These are phyloP conservation scores for Gastrophysa polygoni DNA, from an alignment of 2,888 invertebrate species.

Conservation along the genomic window DNA sequence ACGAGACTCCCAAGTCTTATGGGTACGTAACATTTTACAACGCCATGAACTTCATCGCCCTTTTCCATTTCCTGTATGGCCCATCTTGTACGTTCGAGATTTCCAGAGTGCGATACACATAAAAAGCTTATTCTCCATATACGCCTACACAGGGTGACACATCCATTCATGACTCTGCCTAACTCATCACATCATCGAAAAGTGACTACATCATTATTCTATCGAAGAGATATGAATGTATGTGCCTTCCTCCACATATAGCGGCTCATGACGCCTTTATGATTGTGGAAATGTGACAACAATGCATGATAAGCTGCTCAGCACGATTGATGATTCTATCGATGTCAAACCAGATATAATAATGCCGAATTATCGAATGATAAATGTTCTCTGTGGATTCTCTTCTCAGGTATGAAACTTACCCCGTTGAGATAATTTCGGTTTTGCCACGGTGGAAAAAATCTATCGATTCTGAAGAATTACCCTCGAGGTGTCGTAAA, in stretches of 20 bases:
- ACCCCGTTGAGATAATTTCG: not conserved
- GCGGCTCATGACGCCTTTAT: not conserved
- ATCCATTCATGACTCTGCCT: not conserved
- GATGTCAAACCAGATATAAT: too few species aligned
- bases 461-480: not conserved
- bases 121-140: slow-evolving; percentile 28
- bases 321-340: slow-evolving; percentile 9
- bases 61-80: not conserved
- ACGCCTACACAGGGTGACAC: slow-evolving; percentile 13
- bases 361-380: too few species aligned
- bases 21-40: not conserved
- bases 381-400: too few species aligned
- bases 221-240: too few species aligned
- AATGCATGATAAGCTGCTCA: slow-evolving; percentile 15
- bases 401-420: too few species aligned
- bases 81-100: slow-evolving; percentile 13
- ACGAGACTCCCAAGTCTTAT: too few species aligned
- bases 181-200: not conserved
- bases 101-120: slow-evolving; percentile 27
- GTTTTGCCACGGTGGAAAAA: slow-evolving; percentile 14
- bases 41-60: not conserved
- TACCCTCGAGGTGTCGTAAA: too few species aligned
- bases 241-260: not conserved
- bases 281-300: slow-evolving; percentile 6
- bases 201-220: too few species aligned